phyloP scores from a whole-genome alignment of 92 coral and sea anemone species.

The Epizoanthus fatuus region DNA sequence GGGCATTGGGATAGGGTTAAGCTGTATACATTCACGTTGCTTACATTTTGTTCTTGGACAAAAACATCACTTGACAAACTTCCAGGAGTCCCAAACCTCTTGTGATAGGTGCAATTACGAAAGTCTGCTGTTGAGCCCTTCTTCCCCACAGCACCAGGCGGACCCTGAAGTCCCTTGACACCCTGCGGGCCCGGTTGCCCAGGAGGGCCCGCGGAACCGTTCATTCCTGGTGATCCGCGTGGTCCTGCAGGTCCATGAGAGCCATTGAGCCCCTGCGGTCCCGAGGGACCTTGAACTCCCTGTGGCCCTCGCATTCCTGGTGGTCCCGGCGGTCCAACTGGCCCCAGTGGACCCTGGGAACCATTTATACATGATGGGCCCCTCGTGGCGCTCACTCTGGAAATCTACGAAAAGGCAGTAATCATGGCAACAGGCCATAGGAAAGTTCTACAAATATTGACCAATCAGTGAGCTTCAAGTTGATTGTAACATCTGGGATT shows the following conservation, averaged over 20 bases:
- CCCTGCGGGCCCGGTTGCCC: constrained; percentile 45
- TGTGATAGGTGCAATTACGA: constrained; percentile 19
- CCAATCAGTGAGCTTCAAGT: too few species aligned
- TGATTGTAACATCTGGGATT: too few species aligned
- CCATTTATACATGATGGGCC: constrained; percentile 31
- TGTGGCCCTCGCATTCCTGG: constrained; percentile 21
- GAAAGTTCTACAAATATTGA: too few species aligned
- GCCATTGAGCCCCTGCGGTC: constrained; percentile 36
- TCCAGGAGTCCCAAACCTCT: constrained; percentile 2
- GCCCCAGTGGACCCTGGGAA: constrained; percentile 22
- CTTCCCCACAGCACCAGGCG: neutral
- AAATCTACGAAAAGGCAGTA: constrained; percentile 4
- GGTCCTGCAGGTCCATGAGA: constrained; percentile 31
- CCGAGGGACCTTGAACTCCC: constrained; percentile 43
- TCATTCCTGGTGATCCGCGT: constrained; percentile 40
- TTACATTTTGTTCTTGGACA: constrained; percentile 16
- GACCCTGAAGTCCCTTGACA: constrained; percentile 16
- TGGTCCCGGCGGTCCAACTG: constrained; percentile 33
- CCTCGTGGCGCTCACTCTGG: neutral
- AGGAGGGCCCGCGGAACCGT: constrained; percentile 33
- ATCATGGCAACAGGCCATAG: too few species aligned
- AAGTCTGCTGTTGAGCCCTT: constrained; percentile 2
- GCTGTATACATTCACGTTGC: neutral
- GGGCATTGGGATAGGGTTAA: too few species aligned
- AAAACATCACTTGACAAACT: constrained; percentile 12